phyloP scores from a whole-genome alignment of 2,797 vertebrate genomes.

The Sebastes wilsoni region DNA sequence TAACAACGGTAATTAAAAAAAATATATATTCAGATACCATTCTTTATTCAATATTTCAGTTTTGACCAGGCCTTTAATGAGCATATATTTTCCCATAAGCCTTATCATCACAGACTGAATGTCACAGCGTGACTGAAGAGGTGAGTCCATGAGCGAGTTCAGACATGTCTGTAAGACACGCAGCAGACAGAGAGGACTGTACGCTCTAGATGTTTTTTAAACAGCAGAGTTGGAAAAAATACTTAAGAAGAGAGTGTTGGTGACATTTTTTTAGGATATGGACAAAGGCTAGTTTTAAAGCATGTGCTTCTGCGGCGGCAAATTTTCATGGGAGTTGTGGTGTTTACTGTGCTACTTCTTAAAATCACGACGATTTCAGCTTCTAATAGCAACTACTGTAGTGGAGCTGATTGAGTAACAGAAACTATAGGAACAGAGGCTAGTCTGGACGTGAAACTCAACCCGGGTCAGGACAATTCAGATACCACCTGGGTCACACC shows the following conservation, averaged over 20 bases:
- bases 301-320: accelerated
- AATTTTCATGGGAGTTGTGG: no score
- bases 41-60: neutral
- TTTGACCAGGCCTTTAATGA: neutral
- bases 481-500: no score
- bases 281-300: no score
- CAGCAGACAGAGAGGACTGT: neutral
- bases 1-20: neutral
- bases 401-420: no score
- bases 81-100: neutral
- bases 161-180: neutral
- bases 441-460: no score
- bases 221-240: neutral
- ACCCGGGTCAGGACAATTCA: no score
- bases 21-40: neutral
- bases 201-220: neutral
- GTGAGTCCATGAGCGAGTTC: neutral
- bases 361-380: no score
- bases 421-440: no score
- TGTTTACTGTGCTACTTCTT: no score
- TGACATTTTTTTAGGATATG: neutral
- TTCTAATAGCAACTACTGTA: no score
- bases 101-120: neutral
- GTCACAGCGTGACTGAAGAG: neutral
- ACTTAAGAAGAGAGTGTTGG: no score